Conservation (phyloP, 2,797 vertebrate genomes). For the Macrochelys suwanniensis region DNA sequence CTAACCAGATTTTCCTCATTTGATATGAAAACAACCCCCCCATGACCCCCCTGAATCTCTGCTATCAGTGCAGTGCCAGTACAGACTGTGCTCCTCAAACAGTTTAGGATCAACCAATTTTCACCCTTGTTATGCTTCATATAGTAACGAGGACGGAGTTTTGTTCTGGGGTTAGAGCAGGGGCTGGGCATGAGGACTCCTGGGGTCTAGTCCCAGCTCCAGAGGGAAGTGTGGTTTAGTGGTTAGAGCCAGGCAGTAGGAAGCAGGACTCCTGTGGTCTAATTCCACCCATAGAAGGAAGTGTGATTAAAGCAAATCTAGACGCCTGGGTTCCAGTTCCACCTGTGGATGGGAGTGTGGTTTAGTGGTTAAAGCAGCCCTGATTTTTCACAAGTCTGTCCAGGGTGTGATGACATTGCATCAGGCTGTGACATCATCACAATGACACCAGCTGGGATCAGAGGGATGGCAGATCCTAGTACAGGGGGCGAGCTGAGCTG, state of each 20-base stretch:
- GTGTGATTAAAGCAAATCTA: neutral
- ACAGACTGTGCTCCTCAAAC: neutral
- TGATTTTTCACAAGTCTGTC: no score
- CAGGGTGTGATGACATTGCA: neutral
- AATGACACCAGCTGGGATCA: neutral
- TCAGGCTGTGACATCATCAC: neutral
- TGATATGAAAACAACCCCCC: neutral
- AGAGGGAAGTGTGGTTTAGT: neutral
- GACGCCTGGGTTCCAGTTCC: neutral
- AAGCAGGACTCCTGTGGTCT: neutral
- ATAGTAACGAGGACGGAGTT: neutral
- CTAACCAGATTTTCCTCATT: neutral
- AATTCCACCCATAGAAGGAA: neutral
- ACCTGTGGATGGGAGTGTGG: neutral
- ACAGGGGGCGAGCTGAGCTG: neutral
- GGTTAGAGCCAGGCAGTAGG: neutral
- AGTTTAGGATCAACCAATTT: neutral
- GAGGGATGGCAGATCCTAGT: neutral
- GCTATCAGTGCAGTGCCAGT: neutral
- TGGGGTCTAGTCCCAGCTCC: neutral
- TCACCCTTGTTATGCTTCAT: neutral
- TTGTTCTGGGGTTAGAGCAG: neutral
- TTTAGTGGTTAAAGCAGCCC: neutral
- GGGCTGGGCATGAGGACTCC: neutral
- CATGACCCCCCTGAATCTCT: rapidly evolving